phyloP scores from a whole-genome alignment of 2,797 vertebrate species.

The Amazona ochrocephala region DNA sequence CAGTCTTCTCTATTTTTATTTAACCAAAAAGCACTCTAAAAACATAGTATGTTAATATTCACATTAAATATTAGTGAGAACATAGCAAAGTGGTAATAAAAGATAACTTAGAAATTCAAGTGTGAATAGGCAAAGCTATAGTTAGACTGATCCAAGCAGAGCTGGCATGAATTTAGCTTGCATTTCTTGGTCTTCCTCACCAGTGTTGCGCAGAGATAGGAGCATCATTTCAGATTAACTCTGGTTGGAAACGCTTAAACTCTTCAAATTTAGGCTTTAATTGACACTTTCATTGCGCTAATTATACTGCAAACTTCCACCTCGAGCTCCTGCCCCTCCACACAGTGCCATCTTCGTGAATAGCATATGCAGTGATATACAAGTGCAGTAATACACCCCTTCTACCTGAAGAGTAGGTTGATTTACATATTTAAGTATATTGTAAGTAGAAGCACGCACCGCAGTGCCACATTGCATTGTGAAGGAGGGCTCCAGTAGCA shows the following conservation, averaged over 20 bases:
- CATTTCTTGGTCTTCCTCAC: background rate
- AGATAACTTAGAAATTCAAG: background rate
- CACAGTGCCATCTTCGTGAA: background rate
- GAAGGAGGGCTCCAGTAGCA: background rate
- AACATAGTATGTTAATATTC: background rate
- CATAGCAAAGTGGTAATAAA: background rate
- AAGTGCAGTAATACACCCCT: background rate
- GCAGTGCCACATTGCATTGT: background rate
- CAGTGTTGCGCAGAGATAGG: background rate
- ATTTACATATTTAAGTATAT: conserved; percentile 2
- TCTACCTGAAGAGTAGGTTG: background rate
- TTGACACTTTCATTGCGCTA: background rate
- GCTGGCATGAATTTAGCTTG: background rate
- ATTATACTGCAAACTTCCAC: background rate
- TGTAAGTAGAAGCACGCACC: background rate
- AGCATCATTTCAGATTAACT: background rate
- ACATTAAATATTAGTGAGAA: conserved; percentile 23
- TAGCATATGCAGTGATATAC: background rate
- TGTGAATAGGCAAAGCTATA: background rate
- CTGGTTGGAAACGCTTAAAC: background rate
- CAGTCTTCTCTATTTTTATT: conserved; percentile 44
- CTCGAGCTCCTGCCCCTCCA: background rate
- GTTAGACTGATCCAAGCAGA: background rate
- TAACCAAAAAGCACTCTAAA: conserved; percentile 23
- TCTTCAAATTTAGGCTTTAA: background rate